Percentiles rank a stretch among this genome's conserved stretches.
Conservation (phyloP, 2,113 vertebrate genomes). For the Microcebus tavaratra region DNA sequence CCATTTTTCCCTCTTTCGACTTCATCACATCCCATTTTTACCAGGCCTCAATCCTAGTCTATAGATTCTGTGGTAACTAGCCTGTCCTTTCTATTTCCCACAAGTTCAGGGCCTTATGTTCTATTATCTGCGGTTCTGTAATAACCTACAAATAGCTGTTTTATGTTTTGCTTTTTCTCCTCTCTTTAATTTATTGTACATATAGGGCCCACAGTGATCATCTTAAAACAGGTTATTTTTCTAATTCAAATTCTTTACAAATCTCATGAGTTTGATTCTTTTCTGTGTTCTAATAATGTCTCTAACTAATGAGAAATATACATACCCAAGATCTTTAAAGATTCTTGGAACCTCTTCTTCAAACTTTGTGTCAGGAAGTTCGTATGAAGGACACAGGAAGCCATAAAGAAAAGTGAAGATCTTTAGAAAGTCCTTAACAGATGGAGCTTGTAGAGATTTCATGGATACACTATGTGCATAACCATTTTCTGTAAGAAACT, state of each 20-base stretch:
- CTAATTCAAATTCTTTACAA: background rate
- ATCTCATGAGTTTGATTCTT: background rate
- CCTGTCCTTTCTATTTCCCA: background rate
- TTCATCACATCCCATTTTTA: background rate
- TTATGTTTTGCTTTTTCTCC: background rate
- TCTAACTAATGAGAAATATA: constrained; percentile 50
- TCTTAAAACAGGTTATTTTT: constrained; percentile 14
- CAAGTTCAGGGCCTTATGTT: background rate
- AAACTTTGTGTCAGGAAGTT: constrained; percentile 92
- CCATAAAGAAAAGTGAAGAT: constrained; percentile 95
- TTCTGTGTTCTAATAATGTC: background rate
- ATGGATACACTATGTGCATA: constrained; percentile 89
- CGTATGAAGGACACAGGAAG: constrained; percentile 91
- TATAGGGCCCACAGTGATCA: background rate
- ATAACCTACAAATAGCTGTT: background rate
- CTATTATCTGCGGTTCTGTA: background rate
- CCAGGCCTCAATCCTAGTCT: background rate
- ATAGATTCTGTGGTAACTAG: background rate
- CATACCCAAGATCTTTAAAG: constrained; percentile 93
- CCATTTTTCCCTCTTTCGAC: background rate
- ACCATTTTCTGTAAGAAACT: constrained; percentile 93
- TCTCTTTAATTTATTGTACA: background rate
- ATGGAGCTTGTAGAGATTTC: constrained; percentile 95
- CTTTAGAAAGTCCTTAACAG: constrained; percentile 96
- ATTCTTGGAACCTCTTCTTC: constrained; percentile 96